Conservation (phyloP, 1,140 invertebrate species). For the Limonius californicus region DNA sequence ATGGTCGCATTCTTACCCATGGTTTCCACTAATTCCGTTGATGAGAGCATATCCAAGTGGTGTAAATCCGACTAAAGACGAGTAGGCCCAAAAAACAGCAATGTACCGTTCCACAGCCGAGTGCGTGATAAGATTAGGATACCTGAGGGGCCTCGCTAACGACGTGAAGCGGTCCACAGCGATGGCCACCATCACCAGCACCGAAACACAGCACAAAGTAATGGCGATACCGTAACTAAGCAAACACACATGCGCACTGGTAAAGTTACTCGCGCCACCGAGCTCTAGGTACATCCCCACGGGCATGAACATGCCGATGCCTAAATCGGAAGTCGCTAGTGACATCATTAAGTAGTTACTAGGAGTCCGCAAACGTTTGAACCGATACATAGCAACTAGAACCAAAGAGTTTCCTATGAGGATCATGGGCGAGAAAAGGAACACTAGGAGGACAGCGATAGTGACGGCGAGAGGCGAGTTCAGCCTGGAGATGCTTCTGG, state of each 20-base stretch:
- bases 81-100: slow-evolving; percentile 59
- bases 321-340: slow-evolving; percentile 67
- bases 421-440: slow-evolving; percentile 55
- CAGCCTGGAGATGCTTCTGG: slow-evolving; percentile 32
- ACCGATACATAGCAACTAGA: slow-evolving; percentile 56
- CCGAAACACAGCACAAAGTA: slow-evolving; percentile 59
- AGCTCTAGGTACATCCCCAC: slow-evolving; percentile 60
- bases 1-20: slow-evolving; percentile 10
- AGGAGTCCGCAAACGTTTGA: slow-evolving; percentile 59
- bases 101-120: slow-evolving; percentile 58
- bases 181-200: slow-evolving; percentile 61
- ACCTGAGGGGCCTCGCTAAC: slow-evolving; percentile 58
- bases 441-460: slow-evolving; percentile 53
- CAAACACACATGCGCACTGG: slow-evolving; percentile 52
- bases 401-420: slow-evolving; percentile 57
- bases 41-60: slow-evolving; percentile 52
- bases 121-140: slow-evolving; percentile 61
- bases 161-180: slow-evolving; percentile 64
- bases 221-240: slow-evolving; percentile 60
- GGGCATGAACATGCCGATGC: slow-evolving; percentile 71
- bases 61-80: slow-evolving; percentile 53
- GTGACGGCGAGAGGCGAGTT: slow-evolving; percentile 49
- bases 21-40: slow-evolving; percentile 25
- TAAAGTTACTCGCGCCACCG: slow-evolving; percentile 46
- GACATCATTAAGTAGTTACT: slow-evolving; percentile 73